These are phyloP conservation scores for Monomorium pharaonis DNA, from an alignment of 1,140 invertebrate species.

Conservation along the genomic window DNA sequence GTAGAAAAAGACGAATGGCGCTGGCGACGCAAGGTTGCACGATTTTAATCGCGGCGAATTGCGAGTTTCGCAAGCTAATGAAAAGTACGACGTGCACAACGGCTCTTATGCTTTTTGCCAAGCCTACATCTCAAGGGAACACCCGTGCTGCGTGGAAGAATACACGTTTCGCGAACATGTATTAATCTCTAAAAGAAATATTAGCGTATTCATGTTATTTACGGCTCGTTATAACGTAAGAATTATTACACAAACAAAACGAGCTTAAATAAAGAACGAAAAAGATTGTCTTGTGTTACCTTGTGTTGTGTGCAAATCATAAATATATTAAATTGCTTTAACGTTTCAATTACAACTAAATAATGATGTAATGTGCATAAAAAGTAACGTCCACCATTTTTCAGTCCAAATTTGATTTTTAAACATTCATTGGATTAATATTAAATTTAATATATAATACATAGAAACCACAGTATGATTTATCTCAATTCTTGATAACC, in stretches of 20 bases:
- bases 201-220: not conserved
- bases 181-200: slow-evolving; percentile 24
- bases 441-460: not conserved
- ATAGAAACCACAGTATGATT: not conserved
- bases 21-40: slow-evolving; percentile 8
- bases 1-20: not conserved
- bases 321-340: not conserved
- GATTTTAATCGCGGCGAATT: slow-evolving; percentile 47
- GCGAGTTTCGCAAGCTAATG: slow-evolving; percentile 51
- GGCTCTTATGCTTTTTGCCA: slow-evolving; percentile 20
- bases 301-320: not conserved
- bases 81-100: slow-evolving; percentile 33
- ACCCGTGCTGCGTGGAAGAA: slow-evolving; percentile 8
- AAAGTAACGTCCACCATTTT: not conserved
- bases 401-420: not conserved
- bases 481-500: not conserved
- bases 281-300: not conserved
- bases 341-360: too few relatives aligned
- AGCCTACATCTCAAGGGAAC: slow-evolving; percentile 6
- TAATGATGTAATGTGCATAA: not conserved
- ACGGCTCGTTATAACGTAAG: not conserved
- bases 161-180: slow-evolving; percentile 6
- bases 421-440: not conserved
- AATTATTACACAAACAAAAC: slow-evolving; percentile 9
- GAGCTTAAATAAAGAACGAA: not conserved